Conservation (phyloP, 2,113 vertebrate genomes). For the Gambusia holbrooki region DNA sequence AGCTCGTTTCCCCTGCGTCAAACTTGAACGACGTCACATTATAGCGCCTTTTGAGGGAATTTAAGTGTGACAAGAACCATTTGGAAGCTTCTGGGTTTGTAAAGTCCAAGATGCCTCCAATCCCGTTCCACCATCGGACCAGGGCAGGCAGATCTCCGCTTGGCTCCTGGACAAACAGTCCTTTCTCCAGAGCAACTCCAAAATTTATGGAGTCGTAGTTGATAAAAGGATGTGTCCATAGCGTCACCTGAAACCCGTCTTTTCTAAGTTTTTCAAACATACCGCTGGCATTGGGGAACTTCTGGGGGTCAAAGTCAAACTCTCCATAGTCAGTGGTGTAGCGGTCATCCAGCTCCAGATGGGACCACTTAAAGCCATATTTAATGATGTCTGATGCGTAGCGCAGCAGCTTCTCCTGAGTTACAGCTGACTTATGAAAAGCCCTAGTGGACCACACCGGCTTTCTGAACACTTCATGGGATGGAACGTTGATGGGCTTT, state of each 20-base stretch:
- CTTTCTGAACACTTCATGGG: slow-evolving; percentile 83
- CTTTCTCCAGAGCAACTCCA: slow-evolving; percentile 82
- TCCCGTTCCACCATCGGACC: slow-evolving; percentile 93
- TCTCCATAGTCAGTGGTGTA: slow-evolving; percentile 89
- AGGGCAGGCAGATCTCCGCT: slow-evolving; percentile 84
- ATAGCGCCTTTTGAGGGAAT: slow-evolving; percentile 82
- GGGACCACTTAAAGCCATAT: slow-evolving; percentile 87
- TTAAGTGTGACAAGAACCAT: slow-evolving; percentile 88
- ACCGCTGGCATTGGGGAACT: slow-evolving; percentile 86
- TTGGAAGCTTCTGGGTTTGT: slow-evolving; percentile 88
- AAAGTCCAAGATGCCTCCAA: slow-evolving; percentile 92
- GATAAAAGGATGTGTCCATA: slow-evolving; percentile 91
- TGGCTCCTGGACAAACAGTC: slow-evolving; percentile 85
- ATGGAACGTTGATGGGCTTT: slow-evolving; percentile 87
- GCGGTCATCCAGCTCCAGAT: slow-evolving; percentile 89
- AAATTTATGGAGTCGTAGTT: slow-evolving; percentile 88
- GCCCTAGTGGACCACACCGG: slow-evolving; percentile 92
- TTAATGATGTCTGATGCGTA: slow-evolving; percentile 83
- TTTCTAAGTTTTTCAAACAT: slow-evolving; percentile 85
- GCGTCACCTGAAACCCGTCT: slow-evolving; percentile 83
- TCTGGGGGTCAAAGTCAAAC: slow-evolving; percentile 88
- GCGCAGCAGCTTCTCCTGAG: slow-evolving; percentile 84
- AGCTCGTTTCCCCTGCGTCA: slow-evolving; percentile 91
- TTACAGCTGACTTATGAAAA: slow-evolving; percentile 81
- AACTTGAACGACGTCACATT: slow-evolving; percentile 92